Base-by-base conservation (phyloP, 1,140 invertebrate genomes). In the Meteorus sp. region DNA sequence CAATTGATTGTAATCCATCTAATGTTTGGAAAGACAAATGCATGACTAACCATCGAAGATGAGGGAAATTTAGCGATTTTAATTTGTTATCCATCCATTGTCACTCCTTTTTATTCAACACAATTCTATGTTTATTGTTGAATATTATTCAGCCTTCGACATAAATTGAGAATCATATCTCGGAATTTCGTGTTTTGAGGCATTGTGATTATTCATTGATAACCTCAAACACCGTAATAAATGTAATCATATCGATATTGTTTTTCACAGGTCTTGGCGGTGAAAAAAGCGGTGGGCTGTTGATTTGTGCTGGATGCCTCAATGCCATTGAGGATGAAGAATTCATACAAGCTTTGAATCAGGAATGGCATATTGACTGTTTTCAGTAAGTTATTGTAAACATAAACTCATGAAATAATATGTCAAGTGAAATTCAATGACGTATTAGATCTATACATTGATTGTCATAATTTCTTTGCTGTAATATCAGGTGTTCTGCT, bases 341-440 rank as follows among this genome's bases (percentile, higher is more conserved):
- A 71, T 89, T 86, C 76, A 84, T 92, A 60, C 87, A 88, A 61
- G 91, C 91, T 13, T 79, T 94, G 50, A 86, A 84, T 52, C 89
- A 92, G 70, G 89, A 92, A 73, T 94, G 91, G 91, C 92, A 94
- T 70, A 85, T 87, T 72, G 92, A 93, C 72, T 94, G 92, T 71
- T 94, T 94, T 74, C 84, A 91, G 89, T 90, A 77, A 74, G 56
- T 53, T 54, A 58, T 17, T 35, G 44, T 22, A 22, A 44, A 56
- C 29, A n/a, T 60, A 41, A 51, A 51, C 27, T 25, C 11, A 51
- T 19, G 3, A 27, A 11, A 25, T 53, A 45, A 51, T 37, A 1
- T 11, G 17, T n/a, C n/a, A n/a, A n/a, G n/a, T n/a, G n/a, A n/a
- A n/a, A n/a, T n/a, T 39, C 27, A 43, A 53, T 39, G 25, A n/a